A percentile compares a stretch with the other conserved stretches of the same genome.
phyloP scores from a whole-genome alignment of 2,797 vertebrate species.

The Xiphorhynchus erythropygius region DNA sequence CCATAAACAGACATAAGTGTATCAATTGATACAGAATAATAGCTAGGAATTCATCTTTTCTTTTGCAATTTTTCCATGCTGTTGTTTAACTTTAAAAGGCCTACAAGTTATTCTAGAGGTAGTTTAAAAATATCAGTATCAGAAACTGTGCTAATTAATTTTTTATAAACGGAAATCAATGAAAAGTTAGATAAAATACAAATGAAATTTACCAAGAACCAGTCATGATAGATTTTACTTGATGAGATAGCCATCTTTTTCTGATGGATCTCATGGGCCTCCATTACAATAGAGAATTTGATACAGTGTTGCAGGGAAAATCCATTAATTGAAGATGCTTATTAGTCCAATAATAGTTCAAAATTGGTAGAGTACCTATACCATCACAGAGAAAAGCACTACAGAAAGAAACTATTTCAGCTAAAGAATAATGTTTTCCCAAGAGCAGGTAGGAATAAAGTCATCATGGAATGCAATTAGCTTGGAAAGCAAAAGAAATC shows the following conservation, averaged over 20 bases:
- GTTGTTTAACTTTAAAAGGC: not conserved
- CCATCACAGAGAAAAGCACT: not conserved
- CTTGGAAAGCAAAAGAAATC: not conserved
- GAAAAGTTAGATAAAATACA: not conserved
- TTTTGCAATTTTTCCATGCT: not conserved
- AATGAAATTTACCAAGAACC: not conserved
- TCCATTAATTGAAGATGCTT: not conserved
- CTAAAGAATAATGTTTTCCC: not conserved
- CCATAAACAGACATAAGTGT: not conserved
- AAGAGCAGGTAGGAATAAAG: not conserved
- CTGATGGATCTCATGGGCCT: not conserved
- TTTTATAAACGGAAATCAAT: not conserved
- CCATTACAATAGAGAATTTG: not conserved
- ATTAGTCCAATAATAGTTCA: not conserved
- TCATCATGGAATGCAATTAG: not conserved
- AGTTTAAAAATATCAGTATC: not conserved
- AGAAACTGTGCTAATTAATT: not conserved
- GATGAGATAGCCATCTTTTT: not conserved
- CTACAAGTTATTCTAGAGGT: not conserved
- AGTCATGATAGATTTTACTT: not conserved
- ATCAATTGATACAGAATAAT: not conserved
- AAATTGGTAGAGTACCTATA: not conserved
- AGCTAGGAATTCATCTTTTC: not conserved
- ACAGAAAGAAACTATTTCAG: not conserved
- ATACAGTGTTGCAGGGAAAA: not conserved